Base-by-base conservation (phyloP, 2,888 invertebrate genomes). In the Helobdella robusta region DNA sequence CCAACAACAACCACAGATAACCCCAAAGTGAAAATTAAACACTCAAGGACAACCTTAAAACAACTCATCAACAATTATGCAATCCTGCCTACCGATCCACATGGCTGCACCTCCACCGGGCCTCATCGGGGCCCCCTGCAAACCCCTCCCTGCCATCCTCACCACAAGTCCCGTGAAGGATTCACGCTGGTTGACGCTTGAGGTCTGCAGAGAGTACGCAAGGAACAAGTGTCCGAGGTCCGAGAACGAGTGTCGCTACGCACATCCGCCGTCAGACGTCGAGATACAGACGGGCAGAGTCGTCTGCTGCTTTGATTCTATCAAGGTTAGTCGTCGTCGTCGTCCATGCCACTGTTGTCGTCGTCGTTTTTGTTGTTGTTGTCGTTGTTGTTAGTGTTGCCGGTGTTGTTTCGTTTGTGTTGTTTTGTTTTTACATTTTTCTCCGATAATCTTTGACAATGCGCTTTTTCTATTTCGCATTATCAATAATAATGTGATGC, bases 261-360 rank as follows among this genome's bases (percentile, higher is more conserved):
- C 97, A 74, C 98, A 98, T 85, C 98, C 97, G 71, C 95, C 97
- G 73, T 89, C 92, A 77, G 95, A 97, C 83, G 97, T 98, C 78
- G 98, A 98, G 84, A 40, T 65, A 23, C 65, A 65, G 46, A 65
- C 44, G 15, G 65, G 65, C 8, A 58, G 65, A 25, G 65, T 65
- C 2, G 46, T 60, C 46, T 65, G 65, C 50, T 65, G 65, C 60
- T 65, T 65, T 6, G 65, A 65, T 35, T 65, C 65, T 3, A 93
- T 98, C 79, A 97, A 97, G 85, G 65, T 65, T 44, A 3, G 34
- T 20, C 25, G n/a, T 48, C 48, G n/a, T 2, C 48, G 23, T 8
- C 48, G 8, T 8, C 48, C n/a, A 20, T 23, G 8, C 23, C 8
- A 48, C 4, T 2, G 8, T 48, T 23, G 25, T 48, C 48, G 8